phyloP scores from a whole-genome alignment of 2,113 vertebrate species.

The Cichladusa arquata region DNA sequence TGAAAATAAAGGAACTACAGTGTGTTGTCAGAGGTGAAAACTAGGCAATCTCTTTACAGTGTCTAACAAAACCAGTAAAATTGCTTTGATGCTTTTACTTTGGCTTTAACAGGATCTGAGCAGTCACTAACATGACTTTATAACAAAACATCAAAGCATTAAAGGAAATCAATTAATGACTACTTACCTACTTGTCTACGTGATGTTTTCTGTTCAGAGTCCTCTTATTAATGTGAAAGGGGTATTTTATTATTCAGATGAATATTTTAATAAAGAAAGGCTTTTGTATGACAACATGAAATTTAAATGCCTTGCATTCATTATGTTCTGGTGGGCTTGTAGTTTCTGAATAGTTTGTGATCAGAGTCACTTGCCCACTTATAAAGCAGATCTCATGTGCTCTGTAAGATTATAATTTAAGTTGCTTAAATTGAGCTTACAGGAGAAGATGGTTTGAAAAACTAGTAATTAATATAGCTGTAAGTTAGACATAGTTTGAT shows the following conservation, averaged over 20 bases:
- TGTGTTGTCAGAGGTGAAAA: neutral
- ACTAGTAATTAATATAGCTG: neutral
- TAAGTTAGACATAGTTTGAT: neutral
- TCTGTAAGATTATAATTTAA: neutral
- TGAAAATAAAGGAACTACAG: neutral
- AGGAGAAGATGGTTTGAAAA: neutral
- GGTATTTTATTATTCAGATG: neutral
- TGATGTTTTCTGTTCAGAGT: neutral
- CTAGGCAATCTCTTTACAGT: neutral
- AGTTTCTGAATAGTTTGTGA: neutral
- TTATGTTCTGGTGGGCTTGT: neutral
- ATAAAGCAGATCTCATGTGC: neutral
- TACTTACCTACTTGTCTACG: neutral
- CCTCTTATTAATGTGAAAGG: neutral
- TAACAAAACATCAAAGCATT: neutral
- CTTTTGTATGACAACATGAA: neutral
- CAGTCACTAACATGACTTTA: neutral
- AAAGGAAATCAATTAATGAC: neutral
- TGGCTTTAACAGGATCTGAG: neutral
- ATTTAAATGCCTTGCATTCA: neutral
- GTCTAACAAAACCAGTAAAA: neutral
- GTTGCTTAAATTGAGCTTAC: neutral
- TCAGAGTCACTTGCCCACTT: neutral
- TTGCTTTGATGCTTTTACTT: constrained; percentile 36
- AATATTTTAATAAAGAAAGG: neutral